Base-by-base conservation (phyloP, 2,113 vertebrate species). In the Nibea albiflora region DNA sequence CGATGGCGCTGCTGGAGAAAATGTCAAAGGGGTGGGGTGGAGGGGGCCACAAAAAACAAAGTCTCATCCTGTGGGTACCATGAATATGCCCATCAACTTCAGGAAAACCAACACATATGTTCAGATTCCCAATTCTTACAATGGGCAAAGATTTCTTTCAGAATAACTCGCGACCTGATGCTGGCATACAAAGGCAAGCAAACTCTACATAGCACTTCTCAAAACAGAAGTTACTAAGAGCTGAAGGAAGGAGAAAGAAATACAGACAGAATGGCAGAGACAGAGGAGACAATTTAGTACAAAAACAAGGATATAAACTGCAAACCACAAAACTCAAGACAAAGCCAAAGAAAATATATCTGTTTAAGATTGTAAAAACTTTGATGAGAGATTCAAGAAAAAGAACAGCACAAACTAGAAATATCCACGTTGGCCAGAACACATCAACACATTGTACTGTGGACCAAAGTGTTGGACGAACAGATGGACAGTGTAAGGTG, bases 181-280 rank as follows among this genome's bases (percentile, higher is more conserved):
- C 3, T n/a, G 31, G 31, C 11, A 4, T n/a, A 54, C 39, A 28
- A 70, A 62, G 50, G 15, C 42, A 22, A 50, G 10, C 14, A 49
- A 50, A 42, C 35, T 20, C 5, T 5, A 58, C 2, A 24, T 19
- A 19, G 3, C 39, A 28, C 16, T 70, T 56, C 24, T 42, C n/a
- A 28, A 58, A 31, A 31, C 6, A 28, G 11, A 28, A 20, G n/a
- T 35, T 10, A 56, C 4, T 73, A 28, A 52, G 20, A 56, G 19
- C 14, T 31, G 3, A 26, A 24, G 14, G 22, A 24, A 39, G 26
- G 22, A 22, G 19, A 20, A 19, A 56, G 7, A 11, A 8, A 52
- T 2, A 46, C 1, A 4, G 4, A 1, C 0, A 10, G 31, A 28
- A 17, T 0, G 39, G 2, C 12, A 16, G 31, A 26, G 17, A 19